Evolutionary conservation across 2,888 invertebrate genomes (phyloP), one percentile per base, ranked within the genome.

Genomic region (Euplagia quadripunctaria): DNA sequence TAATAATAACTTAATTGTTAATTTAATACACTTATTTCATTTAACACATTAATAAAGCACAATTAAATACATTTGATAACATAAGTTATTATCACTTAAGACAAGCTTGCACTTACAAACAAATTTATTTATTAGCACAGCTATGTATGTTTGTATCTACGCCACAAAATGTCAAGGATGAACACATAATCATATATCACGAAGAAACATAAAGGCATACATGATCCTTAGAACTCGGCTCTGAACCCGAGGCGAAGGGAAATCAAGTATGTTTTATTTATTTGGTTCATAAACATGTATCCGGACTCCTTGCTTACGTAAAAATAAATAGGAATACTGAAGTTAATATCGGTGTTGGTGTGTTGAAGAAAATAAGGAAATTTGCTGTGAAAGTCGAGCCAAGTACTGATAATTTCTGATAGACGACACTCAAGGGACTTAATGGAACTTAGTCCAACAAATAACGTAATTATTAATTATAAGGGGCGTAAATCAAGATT

Each of bases 211-310:
- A 4, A 5, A 61, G 61, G 12, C 61, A 31, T 31, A 66, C 46
- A 65, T 55, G 71, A 66, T 68, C 61, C 69, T 71, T 63, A 70
- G 41, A 66, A 43, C 14, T 68, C 49, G 64, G n/a, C 72, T 68
- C 65, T 9, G 70, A 71, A 49, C 58, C 11, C 51, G 65, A 72
- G 42, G 14, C 68, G 70, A 68, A 65, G 46, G 73, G 68, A 79
- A 70, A 82, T 80, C 69, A 72, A 72, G n/a, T 65, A 71, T 76
- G 77, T 79, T 82, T 82, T 74, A 80, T 79, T 72, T 77, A 72
- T 43, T 61, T n/a, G 52, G 14, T 20, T 20, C 20, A 64, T 72
- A 42, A 46, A 72, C 55, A 70, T 72, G 9, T 58, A 20, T 51
- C 52, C 72, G 64, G 67, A 73, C 14, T 70, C 42, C 31, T 20